Conservation (phyloP, 2,888 invertebrate species). For the Ornithoptera alexandrae region DNA sequence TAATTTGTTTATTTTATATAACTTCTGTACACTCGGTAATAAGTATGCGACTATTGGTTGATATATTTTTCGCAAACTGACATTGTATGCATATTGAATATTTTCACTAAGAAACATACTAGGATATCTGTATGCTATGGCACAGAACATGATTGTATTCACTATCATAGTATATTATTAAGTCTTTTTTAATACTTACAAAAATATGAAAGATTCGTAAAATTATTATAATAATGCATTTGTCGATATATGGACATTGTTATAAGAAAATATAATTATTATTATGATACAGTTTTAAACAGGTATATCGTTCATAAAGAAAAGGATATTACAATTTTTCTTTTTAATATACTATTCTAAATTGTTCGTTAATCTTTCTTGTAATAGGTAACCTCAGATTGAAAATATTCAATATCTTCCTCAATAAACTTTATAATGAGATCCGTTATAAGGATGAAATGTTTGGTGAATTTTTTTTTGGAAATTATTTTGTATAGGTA, state of each 20-base stretch:
- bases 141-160: neutral
- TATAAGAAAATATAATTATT: no score
- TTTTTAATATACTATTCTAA: neutral
- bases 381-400: neutral
- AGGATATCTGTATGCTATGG: neutral
- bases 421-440: constrained; percentile 1
- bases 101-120: neutral
- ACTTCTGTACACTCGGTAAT: constrained; percentile 6
- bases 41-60: constrained; percentile 1
- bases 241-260: no score
- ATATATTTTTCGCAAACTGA: constrained; percentile 9
- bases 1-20: neutral
- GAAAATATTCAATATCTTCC: neutral
- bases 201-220: no score
- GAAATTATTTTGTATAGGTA: neutral
- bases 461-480: neutral
- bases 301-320: no score
- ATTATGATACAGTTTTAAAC: no score
- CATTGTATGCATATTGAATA: neutral
- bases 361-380: neutral
- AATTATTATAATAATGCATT: no score
- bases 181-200: no score
- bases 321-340: neutral
- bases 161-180: no score
- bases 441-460: neutral